These are phyloP conservation scores for Ctenopoma multispine DNA, from an alignment of 2,797 vertebrate genomes.

Conservation along the genomic window DNA sequence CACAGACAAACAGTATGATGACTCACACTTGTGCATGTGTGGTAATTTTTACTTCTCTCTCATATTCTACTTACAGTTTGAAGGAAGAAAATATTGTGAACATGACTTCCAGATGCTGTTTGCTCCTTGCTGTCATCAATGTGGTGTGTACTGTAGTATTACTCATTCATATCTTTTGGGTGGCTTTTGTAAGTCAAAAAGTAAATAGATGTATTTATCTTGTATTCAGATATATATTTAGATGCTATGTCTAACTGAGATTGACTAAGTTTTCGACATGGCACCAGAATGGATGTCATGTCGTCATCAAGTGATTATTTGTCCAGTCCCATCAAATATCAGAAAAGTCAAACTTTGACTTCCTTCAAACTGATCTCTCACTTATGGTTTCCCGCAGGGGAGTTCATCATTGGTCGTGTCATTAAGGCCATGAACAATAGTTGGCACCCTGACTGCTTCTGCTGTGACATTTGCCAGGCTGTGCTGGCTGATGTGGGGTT, in stretches of 20 bases:
- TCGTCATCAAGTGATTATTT: neutral
- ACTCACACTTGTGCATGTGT: neutral
- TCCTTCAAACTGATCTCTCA: constrained; percentile 42
- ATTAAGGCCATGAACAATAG: constrained; percentile 99
- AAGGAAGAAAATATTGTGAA: constrained; percentile 98
- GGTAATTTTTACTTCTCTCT: neutral
- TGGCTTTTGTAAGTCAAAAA: neutral
- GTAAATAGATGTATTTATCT: neutral
- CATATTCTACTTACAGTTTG: constrained; percentile 83
- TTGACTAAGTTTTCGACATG: neutral
- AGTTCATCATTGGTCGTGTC: constrained; percentile 98
- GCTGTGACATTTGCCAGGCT: constrained; percentile 95
- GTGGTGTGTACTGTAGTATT: constrained; percentile 86
- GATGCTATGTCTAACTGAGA: neutral
- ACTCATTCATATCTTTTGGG: neutral
- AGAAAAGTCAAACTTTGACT: constrained; percentile 26
- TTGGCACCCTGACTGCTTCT: constrained; percentile 98
- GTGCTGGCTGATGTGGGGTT: constrained; percentile 97
- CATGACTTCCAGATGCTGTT: constrained; percentile 99
- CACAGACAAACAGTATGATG: neutral
- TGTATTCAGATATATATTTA: neutral
- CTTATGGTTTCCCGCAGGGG: constrained; percentile 83
- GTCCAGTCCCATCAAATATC: constrained; percentile 7
- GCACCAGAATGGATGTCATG: neutral
- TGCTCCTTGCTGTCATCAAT: constrained; percentile 97